Evolutionary conservation across 92 coral and sea anemone species (phyloP).

Genomic region (Porites lobata): DNA sequence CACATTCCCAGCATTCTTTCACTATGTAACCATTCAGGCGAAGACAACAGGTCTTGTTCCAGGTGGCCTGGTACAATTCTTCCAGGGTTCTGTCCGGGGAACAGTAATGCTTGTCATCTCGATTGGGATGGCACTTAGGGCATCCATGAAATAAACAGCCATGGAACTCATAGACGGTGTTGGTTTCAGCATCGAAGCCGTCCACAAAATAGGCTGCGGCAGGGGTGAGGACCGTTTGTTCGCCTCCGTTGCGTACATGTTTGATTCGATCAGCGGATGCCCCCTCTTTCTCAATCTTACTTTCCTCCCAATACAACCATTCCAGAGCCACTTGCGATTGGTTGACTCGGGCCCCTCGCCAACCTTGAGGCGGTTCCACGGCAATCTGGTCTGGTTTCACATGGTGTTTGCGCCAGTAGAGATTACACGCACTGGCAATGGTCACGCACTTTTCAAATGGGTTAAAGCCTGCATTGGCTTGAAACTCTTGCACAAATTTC

Average conservation of each 20-base stretch:
- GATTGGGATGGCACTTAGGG: neutral
- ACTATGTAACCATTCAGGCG: no score
- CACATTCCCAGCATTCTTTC: no score
- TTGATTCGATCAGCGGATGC: neutral
- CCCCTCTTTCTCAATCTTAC: no score
- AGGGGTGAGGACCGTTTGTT: neutral
- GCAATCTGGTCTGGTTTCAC: neutral
- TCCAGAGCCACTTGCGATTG: neutral
- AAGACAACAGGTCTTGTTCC: no score
- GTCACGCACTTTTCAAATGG: neutral
- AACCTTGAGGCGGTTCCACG: neutral
- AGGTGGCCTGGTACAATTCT: no score
- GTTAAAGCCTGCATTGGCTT: no score
- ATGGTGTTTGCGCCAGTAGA: neutral
- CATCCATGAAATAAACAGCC: neutral
- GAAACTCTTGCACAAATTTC: neutral
- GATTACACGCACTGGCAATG: constrained; percentile 5
- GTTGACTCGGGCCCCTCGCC: neutral
- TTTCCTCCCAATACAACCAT: neutral
- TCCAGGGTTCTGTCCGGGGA: no score
- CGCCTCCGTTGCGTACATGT: neutral
- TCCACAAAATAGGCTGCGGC: neutral
- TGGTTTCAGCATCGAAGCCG: neutral
- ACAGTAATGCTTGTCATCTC: neutral
- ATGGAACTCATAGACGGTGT: neutral